These are phyloP conservation scores for Drosophila teissieri DNA, from an alignment of 1,140 invertebrate species.

Conservation along the genomic window DNA sequence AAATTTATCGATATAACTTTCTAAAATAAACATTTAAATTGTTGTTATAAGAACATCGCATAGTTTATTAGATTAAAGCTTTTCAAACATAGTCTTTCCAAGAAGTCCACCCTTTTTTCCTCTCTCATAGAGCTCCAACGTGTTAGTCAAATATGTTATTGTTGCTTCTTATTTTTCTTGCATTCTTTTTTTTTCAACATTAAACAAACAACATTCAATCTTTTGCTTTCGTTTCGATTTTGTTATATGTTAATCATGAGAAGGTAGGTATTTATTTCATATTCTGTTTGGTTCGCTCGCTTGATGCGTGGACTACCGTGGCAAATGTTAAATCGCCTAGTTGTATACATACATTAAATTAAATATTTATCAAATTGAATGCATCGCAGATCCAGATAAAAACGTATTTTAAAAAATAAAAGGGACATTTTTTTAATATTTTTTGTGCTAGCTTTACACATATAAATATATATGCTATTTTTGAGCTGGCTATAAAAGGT, in stretches of 20 bases:
- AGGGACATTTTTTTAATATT: constrained; percentile 28
- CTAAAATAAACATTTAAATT: constrained; percentile 12
- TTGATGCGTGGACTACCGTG: constrained; percentile 49
- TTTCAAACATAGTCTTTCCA: constrained; percentile 45
- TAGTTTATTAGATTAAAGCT: constrained; percentile 59
- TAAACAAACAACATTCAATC: constrained; percentile 69
- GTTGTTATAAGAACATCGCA: not conserved
- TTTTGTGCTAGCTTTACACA: constrained; percentile 45
- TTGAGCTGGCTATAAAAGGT: constrained; percentile 44
- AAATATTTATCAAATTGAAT: constrained; percentile 75
- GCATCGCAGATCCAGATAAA: constrained; percentile 73
- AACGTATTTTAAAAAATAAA: constrained; percentile 64
- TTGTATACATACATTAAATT: constrained; percentile 57
- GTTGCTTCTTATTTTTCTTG: constrained; percentile 7
- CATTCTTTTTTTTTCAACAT: constrained; percentile 49
- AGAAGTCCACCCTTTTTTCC: constrained; percentile 15
- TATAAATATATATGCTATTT: constrained; percentile 20
- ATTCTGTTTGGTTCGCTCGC: constrained; percentile 27
- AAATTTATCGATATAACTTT: constrained; percentile 16
- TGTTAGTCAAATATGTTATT: constrained; percentile 32
- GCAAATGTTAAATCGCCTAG: constrained; percentile 40
- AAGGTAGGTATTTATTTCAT: constrained; percentile 44
- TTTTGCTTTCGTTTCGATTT: constrained; percentile 27
- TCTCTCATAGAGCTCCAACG: constrained; percentile 24
- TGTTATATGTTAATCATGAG: constrained; percentile 21